Evolutionary conservation across 1,140 invertebrate species (phyloP).

Genomic region (Ceratitis capitata): DNA sequence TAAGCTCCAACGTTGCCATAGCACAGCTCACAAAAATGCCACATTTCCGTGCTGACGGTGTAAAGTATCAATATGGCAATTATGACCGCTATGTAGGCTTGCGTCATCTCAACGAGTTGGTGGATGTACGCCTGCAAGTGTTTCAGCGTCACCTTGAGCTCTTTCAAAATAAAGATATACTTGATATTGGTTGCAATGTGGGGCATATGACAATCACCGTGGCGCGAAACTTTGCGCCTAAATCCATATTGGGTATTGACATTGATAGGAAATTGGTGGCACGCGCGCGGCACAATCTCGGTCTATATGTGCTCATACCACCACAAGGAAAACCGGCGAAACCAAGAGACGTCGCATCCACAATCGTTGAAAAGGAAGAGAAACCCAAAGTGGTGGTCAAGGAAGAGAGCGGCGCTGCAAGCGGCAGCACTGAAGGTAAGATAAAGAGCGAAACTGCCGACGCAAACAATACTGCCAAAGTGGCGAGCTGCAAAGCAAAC

Average conservation of each 20-base stretch:
- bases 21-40: slow-evolving; percentile 67
- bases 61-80: slow-evolving; percentile 92
- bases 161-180: slow-evolving; percentile 89
- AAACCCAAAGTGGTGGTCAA: not conserved
- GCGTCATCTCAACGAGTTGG: slow-evolving; percentile 81
- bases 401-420: slow-evolving; percentile 11
- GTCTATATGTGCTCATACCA: slow-evolving; percentile 61
- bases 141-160: slow-evolving; percentile 83
- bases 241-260: slow-evolving; percentile 91
- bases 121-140: slow-evolving; percentile 83
- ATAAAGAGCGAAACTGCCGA: not conserved
- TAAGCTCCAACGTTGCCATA: slow-evolving; percentile 50
- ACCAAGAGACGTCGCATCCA: not conserved
- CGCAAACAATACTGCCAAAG: not conserved
- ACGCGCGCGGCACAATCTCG: slow-evolving; percentile 57
- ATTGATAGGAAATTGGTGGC: slow-evolving; percentile 91
- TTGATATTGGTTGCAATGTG: slow-evolving; percentile 98
- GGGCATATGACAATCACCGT: slow-evolving; percentile 91
- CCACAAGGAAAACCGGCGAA: slow-evolving; percentile 37
- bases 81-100: slow-evolving; percentile 98
- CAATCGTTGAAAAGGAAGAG: not conserved
- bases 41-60: slow-evolving; percentile 78
- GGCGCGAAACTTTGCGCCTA: slow-evolving; percentile 85
- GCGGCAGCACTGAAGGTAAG: slow-evolving; percentile 27
- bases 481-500: not conserved